Percentiles rank a stretch among this genome's conserved stretches.
phyloP scores from a whole-genome alignment of 2,888 invertebrate species.

The Acanthoscelides obtectus region DNA sequence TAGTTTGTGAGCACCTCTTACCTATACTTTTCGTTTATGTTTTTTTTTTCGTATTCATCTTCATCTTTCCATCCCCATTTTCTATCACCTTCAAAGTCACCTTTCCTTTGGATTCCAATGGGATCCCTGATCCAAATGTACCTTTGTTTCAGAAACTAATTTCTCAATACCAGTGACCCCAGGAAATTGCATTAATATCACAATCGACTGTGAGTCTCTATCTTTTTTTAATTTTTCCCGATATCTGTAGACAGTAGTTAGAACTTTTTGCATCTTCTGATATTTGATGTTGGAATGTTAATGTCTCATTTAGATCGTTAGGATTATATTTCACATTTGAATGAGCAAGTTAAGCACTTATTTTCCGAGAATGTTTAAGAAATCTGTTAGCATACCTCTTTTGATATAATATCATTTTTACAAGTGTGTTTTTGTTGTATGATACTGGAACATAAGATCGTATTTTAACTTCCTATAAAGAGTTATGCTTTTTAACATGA shows the following conservation, averaged over 20 bases:
- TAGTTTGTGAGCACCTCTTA: too few relatives aligned
- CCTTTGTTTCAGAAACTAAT: constrained; percentile 5
- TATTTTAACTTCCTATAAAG: too few relatives aligned
- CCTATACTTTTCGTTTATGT: too few relatives aligned
- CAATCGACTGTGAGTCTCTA: constrained; percentile 30
- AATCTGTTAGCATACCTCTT: too few relatives aligned
- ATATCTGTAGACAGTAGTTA: not conserved
- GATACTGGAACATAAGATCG: too few relatives aligned
- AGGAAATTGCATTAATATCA: constrained; percentile 16
- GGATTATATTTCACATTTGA: not conserved
- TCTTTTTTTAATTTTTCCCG: not conserved
- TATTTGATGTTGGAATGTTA: too few relatives aligned
- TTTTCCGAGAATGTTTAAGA: not conserved
- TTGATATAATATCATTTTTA: too few relatives aligned
- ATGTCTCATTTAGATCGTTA: not conserved
- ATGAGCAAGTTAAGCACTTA: not conserved
- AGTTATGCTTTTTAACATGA: too few relatives aligned
- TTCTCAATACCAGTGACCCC: constrained; percentile 1
- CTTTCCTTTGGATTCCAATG: not conserved
- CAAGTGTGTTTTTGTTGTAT: too few relatives aligned
- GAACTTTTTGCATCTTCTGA: not conserved
- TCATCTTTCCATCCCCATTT: not conserved
- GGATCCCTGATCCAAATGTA: not conserved
- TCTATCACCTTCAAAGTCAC: not conserved
- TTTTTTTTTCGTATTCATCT: not conserved